phyloP scores from a whole-genome alignment of 2,113 vertebrate species.

The Dissostichus mawsoni region DNA sequence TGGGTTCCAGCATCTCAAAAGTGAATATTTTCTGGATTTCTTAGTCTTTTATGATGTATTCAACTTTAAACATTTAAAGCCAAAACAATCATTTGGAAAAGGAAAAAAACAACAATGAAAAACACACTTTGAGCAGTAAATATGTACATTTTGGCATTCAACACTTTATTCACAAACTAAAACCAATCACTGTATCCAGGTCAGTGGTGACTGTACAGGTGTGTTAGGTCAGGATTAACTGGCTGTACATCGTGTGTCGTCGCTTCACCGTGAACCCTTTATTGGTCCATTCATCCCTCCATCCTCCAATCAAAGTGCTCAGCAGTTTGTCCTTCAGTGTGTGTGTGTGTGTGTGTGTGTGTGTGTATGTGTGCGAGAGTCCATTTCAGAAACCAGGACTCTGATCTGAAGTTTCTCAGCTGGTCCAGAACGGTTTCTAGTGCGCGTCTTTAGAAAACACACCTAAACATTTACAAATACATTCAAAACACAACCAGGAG shows the following conservation, averaged over 20 bases:
- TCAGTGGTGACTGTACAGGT: constrained; percentile 68
- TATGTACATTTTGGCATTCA: constrained; percentile 69
- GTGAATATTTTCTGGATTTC: neutral
- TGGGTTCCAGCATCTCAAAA: neutral
- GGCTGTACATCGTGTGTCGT: constrained; percentile 36
- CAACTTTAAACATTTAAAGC: neutral
- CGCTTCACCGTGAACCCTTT: constrained; percentile 10
- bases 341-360: constrained; percentile 8
- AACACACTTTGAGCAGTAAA: constrained; percentile 4
- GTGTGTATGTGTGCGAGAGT: neutral
- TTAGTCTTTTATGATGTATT: neutral
- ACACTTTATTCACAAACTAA: constrained; percentile 89
- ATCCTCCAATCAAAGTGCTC: constrained; percentile 67
- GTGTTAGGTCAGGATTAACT: constrained; percentile 52
- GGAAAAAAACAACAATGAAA: neutral
- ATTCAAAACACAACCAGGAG: constrained; percentile 81
- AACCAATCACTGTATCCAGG: constrained; percentile 64
- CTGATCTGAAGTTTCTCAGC: constrained; percentile 15
- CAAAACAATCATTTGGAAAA: neutral
- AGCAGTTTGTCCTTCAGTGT: constrained; percentile 61
- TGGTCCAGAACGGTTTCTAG: constrained; percentile 14
- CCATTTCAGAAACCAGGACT: constrained; percentile 12
- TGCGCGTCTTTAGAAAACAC: constrained; percentile 50
- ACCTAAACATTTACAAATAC: constrained; percentile 79
- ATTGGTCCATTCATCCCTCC: constrained; percentile 30